Base-by-base conservation (phyloP, 2,888 invertebrate species). In the Scaptomyza flava region DNA sequence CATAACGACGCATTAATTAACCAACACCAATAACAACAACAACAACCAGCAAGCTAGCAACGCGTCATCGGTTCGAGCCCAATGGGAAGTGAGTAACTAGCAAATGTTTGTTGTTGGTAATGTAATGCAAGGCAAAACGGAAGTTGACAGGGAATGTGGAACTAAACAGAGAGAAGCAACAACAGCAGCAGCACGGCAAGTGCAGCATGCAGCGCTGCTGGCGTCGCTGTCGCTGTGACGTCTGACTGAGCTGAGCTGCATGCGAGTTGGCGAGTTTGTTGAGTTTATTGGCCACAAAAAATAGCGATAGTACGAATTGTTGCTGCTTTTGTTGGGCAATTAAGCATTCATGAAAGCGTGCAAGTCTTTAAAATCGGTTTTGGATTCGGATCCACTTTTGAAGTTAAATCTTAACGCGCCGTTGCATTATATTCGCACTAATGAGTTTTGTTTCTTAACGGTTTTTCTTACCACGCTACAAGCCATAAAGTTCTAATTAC, bases 281-380 rank as follows among this genome's bases (percentile, higher is more conserved):
- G 70, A 78, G 87, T 87, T 88, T 84, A 88, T 84, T 85, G 84
- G 89, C 84, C 89, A 85, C 89, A 85, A 70, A 27, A 27, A 74
- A 73, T 68, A 61, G 74, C 69, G 52, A 64, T 73, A 61, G 50
- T 77, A 60, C 51, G 31, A 54, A 41, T 33, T 57, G 36, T 30
- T 56, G 57, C 17, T 17, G 17, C 17, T 17, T 17, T 43, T 46
- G 65, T 43, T 72, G 50, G 47, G 30, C 67, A 81, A 83, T 83
- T 83, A 80, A 75, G 50, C 67, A 76, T 64, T 77, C 84, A 84
- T 67, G 84, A 84, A 84, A 84, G 84, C 84, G 85, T 89, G 89
- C 80, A 87, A 63, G 57, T 62, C 45, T 36, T 61, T 42, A 27
- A 33, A 8, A 60, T 67, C 56, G 38, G 14, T 34, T 45, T 47